Evolutionary conservation across 2,113 vertebrate species (phyloP).

Genomic region (Nerophis lumbriciformis): DNA sequence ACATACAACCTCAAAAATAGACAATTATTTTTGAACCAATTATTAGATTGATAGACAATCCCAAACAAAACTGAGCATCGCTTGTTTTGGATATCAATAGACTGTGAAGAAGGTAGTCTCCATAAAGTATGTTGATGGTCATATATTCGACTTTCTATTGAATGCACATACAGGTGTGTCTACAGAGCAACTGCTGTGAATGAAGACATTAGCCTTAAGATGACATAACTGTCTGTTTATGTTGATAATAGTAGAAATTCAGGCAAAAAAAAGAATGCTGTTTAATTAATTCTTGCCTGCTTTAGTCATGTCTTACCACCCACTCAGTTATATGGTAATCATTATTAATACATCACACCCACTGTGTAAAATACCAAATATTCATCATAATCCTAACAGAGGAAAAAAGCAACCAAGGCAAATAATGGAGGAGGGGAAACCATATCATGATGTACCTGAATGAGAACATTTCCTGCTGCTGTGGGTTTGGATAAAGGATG

Average conservation of each 20-base stretch:
- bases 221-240: background rate
- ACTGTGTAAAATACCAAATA: slow-evolving; percentile 17
- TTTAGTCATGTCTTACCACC: slow-evolving; percentile 51
- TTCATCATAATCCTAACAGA: slow-evolving; percentile 22
- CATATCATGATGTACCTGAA: slow-evolving; percentile 51
- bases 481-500: slow-evolving; percentile 45
- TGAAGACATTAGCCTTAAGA: background rate
- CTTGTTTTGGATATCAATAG: background rate
- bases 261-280: slow-evolving; percentile 14
- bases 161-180: background rate
- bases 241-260: slow-evolving; percentile 6
- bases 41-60: background rate
- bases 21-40: background rate
- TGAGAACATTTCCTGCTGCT: slow-evolving; percentile 55
- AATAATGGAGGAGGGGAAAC: slow-evolving; percentile 22
- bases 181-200: background rate
- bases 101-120: background rate
- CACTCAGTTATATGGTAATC: slow-evolving; percentile 53
- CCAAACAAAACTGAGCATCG: background rate
- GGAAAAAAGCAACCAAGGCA: slow-evolving; percentile 24
- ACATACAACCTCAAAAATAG: background rate
- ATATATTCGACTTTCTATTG: background rate
- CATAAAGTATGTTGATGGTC: background rate
- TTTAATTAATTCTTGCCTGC: slow-evolving; percentile 33
- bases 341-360: slow-evolving; percentile 37